These are phyloP conservation scores for Arge pagana DNA, from an alignment of 2,888 invertebrate species.

Conservation along the genomic window DNA sequence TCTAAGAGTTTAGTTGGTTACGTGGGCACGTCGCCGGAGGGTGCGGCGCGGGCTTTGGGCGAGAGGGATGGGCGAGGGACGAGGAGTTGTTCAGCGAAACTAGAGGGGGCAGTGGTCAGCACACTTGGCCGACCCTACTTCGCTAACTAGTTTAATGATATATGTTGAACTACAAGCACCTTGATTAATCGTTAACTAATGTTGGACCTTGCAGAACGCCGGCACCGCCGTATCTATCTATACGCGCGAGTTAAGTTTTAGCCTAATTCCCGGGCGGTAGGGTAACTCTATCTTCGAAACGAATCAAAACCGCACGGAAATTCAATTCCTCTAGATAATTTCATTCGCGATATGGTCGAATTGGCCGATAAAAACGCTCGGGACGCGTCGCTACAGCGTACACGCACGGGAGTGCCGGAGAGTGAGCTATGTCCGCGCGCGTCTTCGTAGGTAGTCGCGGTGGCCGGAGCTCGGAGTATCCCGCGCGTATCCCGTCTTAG, in stretches of 20 bases:
- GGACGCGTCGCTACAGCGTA: too few relatives aligned
- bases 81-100: slow-evolving; percentile 17
- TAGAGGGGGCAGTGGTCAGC: slow-evolving; percentile 56
- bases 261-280: slow-evolving; percentile 23
- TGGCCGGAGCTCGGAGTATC: too few relatives aligned
- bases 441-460: background rate
- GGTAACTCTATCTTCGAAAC: slow-evolving; percentile 32
- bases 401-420: too few relatives aligned
- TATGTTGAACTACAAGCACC: slow-evolving; percentile 60
- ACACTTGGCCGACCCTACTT: slow-evolving; percentile 59
- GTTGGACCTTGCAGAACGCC: slow-evolving; percentile 56
- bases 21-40: slow-evolving; percentile 51
- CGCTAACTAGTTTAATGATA: slow-evolving; percentile 60
- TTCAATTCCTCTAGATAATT: slow-evolving; percentile 55
- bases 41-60: slow-evolving; percentile 24
- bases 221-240: slow-evolving; percentile 28
- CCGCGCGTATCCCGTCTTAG: too few relatives aligned
- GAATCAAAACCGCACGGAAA: slow-evolving; percentile 49
- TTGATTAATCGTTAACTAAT: slow-evolving; percentile 60
- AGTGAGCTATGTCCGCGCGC: too few relatives aligned
- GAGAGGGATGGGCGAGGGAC: background rate
- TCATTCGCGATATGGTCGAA: slow-evolving; percentile 49
- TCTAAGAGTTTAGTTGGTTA: slow-evolving; percentile 56
- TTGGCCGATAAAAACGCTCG: slow-evolving; percentile 25
- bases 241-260: slow-evolving; percentile 23